These are phyloP conservation scores for Sitta carolinensis DNA, from an alignment of 2,797 vertebrate species.

Conservation along the genomic window DNA sequence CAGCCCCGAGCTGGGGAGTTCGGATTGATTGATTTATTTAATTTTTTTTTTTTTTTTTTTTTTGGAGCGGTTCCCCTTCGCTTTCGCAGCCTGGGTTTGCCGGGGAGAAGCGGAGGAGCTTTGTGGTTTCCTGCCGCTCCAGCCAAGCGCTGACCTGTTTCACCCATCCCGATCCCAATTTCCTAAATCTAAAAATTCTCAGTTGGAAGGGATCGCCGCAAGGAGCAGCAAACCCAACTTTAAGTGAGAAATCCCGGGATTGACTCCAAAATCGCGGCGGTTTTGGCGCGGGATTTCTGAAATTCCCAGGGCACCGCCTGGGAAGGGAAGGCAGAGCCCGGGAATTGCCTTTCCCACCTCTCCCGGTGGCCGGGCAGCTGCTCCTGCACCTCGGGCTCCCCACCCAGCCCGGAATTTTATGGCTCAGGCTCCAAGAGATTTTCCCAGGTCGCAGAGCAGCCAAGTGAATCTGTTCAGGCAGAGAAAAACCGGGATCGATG, in stretches of 20 bases:
- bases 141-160: fast-evolving
- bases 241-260: fast-evolving
- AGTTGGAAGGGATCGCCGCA: too few species aligned
- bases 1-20: not conserved
- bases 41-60: too few species aligned
- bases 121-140: fast-evolving
- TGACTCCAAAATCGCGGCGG: fast-evolving
- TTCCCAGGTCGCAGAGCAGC: not conserved
- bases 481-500: fast-evolving
- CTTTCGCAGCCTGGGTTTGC: not conserved
- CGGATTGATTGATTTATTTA: not conserved
- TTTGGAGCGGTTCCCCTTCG: too few species aligned
- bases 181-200: fast-evolving
- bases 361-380: not conserved
- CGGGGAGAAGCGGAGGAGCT: not conserved
- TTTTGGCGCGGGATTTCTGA: not conserved
- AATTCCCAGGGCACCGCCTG: not conserved
- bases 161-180: not conserved
- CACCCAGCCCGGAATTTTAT: not conserved
- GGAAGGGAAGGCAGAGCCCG: fast-evolving
- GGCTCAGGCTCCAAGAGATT: not conserved
- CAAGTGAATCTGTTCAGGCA: not conserved
- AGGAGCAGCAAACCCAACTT: not conserved
- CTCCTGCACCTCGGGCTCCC: not conserved
- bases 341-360: not conserved